Conservation (phyloP, 1,140 invertebrate species). For the Sarcophaga bullata region DNA sequence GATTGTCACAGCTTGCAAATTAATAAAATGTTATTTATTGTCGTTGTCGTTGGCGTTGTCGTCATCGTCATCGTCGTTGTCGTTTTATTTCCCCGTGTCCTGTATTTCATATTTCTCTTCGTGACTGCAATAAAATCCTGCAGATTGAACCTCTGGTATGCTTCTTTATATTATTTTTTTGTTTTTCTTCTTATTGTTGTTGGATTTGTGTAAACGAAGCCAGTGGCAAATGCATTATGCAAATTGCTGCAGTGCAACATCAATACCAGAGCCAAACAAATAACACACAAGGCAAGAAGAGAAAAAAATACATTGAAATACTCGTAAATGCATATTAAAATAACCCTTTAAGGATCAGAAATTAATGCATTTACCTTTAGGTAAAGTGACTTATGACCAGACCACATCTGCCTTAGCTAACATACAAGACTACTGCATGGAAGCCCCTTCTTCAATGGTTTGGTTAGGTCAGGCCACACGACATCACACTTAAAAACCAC, state of each 20-base stretch:
- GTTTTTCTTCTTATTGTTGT: background rate
- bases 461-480: too few relatives aligned
- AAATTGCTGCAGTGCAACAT: constrained; percentile 31
- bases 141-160: background rate
- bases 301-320: background rate
- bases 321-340: background rate
- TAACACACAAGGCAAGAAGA: background rate
- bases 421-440: too few relatives aligned
- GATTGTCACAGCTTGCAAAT: constrained; percentile 2
- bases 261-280: constrained; percentile 13
- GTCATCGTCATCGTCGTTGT: background rate
- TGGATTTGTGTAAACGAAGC: background rate
- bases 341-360: background rate
- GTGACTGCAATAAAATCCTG: background rate
- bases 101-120: background rate
- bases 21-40: constrained; percentile 34
- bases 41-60: background rate
- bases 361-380: too few relatives aligned
- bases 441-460: too few relatives aligned
- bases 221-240: constrained; percentile 24
- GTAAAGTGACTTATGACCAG: too few relatives aligned
- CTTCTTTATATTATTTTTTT: background rate
- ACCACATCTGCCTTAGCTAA: too few relatives aligned
- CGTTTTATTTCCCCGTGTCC: background rate
- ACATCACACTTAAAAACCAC: too few relatives aligned